These are phyloP conservation scores for Parnassius glacialis DNA, from an alignment of 2,888 invertebrate species.

Conservation along the genomic window DNA sequence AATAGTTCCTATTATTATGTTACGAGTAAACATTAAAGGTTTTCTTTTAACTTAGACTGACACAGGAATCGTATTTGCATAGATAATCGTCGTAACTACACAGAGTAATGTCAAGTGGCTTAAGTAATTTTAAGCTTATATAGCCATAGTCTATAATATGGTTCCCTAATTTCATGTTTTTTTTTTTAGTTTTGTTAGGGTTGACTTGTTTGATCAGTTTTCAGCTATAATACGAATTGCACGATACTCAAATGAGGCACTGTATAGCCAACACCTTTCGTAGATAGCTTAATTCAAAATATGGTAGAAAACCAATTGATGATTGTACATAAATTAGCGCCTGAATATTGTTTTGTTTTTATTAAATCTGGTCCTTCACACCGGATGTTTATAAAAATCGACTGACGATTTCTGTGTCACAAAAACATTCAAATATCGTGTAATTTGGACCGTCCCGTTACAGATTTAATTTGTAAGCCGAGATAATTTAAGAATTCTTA, in stretches of 20 bases:
- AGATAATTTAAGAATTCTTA: slow-evolving; percentile 3
- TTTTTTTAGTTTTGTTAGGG: no score
- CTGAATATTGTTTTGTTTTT: background rate
- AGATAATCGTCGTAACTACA: background rate
- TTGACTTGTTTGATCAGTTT: no score
- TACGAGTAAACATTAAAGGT: slow-evolving; percentile 28
- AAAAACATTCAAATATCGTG: background rate
- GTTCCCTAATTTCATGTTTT: no score
- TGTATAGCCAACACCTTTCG: background rate
- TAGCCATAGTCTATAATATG: no score
- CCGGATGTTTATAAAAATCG: background rate
- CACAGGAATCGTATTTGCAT: slow-evolving; percentile 19
- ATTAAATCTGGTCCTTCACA: background rate
- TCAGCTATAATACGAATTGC: no score
- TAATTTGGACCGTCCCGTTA: slow-evolving; percentile 24
- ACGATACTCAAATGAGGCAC: background rate
- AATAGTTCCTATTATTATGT: slow-evolving; percentile 60
- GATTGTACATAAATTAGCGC: background rate
- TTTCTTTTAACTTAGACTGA: slow-evolving; percentile 9
- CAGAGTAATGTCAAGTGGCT: background rate
- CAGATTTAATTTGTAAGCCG: slow-evolving; percentile 9
- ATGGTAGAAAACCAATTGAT: background rate
- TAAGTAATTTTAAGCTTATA: no score
- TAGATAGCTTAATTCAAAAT: background rate
- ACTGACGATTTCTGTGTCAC: slow-evolving; percentile 21